Base-by-base conservation (phyloP, 1,140 invertebrate species). In the Drosophila parvula region DNA sequence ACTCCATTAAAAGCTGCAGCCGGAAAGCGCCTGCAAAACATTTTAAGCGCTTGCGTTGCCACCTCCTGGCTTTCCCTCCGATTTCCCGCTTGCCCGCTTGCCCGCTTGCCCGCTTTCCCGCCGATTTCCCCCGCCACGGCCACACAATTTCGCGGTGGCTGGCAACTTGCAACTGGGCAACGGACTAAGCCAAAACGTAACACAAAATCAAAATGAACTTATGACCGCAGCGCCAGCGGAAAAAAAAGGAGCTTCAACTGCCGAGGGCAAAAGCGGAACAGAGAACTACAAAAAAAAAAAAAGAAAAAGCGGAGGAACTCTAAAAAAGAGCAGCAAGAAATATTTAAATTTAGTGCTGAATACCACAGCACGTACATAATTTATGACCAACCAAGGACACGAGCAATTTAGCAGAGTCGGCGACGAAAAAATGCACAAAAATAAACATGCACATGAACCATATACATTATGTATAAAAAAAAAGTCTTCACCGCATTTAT, bases 261-360 rank as follows among this genome's bases (percentile, higher is more conserved):
- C 74, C 71, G 30, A 40, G 55, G 47, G 51, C 65, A 76, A 61
- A 50, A 51, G 56, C 45, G 34, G 63, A 48, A 53, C 62, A 58
- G 47, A 36, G 27, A 44, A 64, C 48, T 32, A 27, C 22, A 36
- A 61, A 60, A 69, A 57, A 76, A 69, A 61, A 34, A 27, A 1
- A 36, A 61, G 56, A 69, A 57, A 76, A 69, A 61, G 40, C 14
- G 65, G 14, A 61, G 57, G 44, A 50, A 74, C 65, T 65, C 47
- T 36, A 32, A 62, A 65, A 78, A 73, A 79, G 40, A 75, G 40
- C 27, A 44, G 61, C 41, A 58, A 71, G 57, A 69, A 78, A 89
- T 89, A 89, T 89, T 89, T 89, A 89, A 89, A 89, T 89, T 89
- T 89, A 89, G 84, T 89, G 84, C 84, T 83, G 84, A 89, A 89